phyloP scores from a whole-genome alignment of 2,888 invertebrate genomes.

The Lepidonotus clava region DNA sequence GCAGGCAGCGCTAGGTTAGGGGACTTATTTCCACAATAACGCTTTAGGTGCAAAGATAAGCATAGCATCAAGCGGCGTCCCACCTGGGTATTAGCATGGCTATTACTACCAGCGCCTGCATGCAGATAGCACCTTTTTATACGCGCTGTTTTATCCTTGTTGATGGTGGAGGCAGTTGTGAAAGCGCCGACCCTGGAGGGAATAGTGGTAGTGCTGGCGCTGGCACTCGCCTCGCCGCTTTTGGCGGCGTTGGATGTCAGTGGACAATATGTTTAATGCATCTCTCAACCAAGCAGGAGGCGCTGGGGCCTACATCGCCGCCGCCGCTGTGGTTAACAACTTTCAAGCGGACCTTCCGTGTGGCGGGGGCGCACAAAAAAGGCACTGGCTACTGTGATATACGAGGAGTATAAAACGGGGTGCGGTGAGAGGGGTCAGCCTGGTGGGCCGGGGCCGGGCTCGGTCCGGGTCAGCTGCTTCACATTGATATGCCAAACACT shows the following conservation, averaged over 20 bases:
- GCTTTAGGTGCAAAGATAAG: too few species aligned
- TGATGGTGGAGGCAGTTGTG: neutral
- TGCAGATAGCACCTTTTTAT: too few species aligned
- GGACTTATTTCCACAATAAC: neutral
- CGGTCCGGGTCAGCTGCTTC: neutral
- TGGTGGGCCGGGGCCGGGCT: neutral
- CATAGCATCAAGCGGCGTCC: too few species aligned
- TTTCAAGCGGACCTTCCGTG: neutral
- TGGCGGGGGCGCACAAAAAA: neutral
- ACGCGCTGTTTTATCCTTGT: too few species aligned
- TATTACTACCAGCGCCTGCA: too few species aligned
- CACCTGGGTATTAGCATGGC: too few species aligned
- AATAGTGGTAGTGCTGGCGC: too few species aligned
- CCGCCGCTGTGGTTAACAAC: neutral
- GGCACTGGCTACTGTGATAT: neutral
- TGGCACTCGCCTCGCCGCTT: too few species aligned
- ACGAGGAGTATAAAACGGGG: neutral
- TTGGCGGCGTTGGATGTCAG: neutral
- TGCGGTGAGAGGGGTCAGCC: neutral
- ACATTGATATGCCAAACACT: conserved; percentile 32
- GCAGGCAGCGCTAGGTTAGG: neutral
- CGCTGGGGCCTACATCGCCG: neutral
- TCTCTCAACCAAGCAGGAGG: neutral
- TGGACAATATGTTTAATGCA: conserved; percentile 24
- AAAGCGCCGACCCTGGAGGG: neutral